Percentiles rank a stretch among this genome's conserved stretches.
Evolutionary conservation across 1,140 invertebrate genomes (phyloP).

Genomic region (Samia ricini): DNA sequence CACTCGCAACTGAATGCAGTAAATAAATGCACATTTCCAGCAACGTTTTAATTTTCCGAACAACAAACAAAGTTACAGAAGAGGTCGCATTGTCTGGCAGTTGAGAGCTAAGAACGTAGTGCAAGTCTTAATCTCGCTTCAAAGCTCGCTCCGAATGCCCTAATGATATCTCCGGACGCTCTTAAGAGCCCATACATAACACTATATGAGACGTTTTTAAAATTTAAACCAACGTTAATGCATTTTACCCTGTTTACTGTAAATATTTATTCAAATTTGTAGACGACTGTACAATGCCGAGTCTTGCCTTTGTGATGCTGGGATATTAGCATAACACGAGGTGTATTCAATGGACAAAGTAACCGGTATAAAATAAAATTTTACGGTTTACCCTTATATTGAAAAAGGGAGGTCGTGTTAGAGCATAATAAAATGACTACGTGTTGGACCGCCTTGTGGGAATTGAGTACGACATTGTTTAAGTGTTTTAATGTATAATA

Average conservation of each 20-base stretch:
- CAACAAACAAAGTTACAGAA: constrained; percentile 35
- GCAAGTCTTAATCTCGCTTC: constrained; percentile 60
- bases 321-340: constrained; percentile 64
- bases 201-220: constrained; percentile 75
- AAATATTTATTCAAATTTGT: constrained; percentile 75
- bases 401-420: constrained; percentile 55
- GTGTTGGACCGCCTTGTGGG: constrained; percentile 35
- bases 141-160: constrained; percentile 50
- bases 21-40: constrained; percentile 19
- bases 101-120: constrained; percentile 31
- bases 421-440: constrained; percentile 56
- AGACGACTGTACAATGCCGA: constrained; percentile 54
- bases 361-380: constrained; percentile 65
- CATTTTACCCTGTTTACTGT: constrained; percentile 68
- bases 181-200: constrained; percentile 73
- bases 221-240: constrained; percentile 75
- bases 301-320: constrained; percentile 51
- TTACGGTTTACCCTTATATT: constrained; percentile 67
- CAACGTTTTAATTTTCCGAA: constrained; percentile 42
- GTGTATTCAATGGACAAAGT: constrained; percentile 64
- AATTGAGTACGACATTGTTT: constrained; percentile 40
- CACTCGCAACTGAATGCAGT: neutral
- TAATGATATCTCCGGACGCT: constrained; percentile 74
- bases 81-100: constrained; percentile 41
- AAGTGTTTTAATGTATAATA: neutral